Conservation (phyloP, 1,140 invertebrate species). For the Himalopsyche phryganea region DNA sequence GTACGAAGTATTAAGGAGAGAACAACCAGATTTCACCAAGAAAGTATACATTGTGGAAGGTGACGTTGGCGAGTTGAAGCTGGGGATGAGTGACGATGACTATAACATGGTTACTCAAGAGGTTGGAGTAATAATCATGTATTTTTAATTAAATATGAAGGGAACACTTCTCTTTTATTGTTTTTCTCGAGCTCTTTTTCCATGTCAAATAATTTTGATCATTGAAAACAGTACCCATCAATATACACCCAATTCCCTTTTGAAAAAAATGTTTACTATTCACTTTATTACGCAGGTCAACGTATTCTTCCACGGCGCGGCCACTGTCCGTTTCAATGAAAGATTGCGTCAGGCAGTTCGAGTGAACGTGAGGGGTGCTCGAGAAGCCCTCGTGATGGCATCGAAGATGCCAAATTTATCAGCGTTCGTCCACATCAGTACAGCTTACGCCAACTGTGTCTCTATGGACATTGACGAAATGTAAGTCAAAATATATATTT, state of each 20-base stretch:
- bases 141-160: neutral
- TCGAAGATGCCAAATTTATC: slow-evolving; percentile 39
- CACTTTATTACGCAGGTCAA: too few relatives aligned
- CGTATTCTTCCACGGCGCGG: slow-evolving; percentile 65
- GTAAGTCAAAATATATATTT: slow-evolving; percentile 2
- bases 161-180: too few relatives aligned
- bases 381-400: slow-evolving; percentile 53
- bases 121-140: slow-evolving; percentile 45
- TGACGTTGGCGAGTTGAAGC: slow-evolving; percentile 61
- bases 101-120: slow-evolving; percentile 65
- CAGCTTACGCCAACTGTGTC: slow-evolving; percentile 67
- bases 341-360: slow-evolving; percentile 57
- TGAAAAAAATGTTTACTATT: slow-evolving; percentile 9
- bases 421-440: slow-evolving; percentile 64
- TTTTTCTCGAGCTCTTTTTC: too few relatives aligned
- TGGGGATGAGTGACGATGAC: slow-evolving; percentile 67
- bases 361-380: slow-evolving; percentile 64
- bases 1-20: slow-evolving; percentile 59
- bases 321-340: slow-evolving; percentile 66
- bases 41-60: slow-evolving; percentile 62
- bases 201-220: too few relatives aligned
- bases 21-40: slow-evolving; percentile 56
- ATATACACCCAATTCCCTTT: neutral
- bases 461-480: slow-evolving; percentile 59
- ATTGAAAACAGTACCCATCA: too few relatives aligned